Conservation (phyloP, 2,797 vertebrate species). For the Tachyglossus aculeatus region DNA sequence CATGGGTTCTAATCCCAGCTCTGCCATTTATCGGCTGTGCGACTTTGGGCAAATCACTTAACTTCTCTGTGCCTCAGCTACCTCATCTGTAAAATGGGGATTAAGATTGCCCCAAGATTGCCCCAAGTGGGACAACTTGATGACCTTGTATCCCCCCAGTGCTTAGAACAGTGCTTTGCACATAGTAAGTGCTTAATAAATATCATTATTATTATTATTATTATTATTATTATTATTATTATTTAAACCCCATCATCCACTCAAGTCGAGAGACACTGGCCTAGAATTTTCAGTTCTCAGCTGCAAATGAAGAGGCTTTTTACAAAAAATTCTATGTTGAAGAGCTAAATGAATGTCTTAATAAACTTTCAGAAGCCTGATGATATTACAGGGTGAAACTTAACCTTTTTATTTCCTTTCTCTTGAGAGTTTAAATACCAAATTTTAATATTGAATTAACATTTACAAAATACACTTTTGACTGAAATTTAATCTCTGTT, state of each 20-base stretch:
- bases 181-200: background rate
- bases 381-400: conserved; percentile 42
- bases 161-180: background rate
- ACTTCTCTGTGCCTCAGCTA: too few species aligned
- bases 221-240: background rate
- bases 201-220: background rate
- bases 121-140: too few species aligned
- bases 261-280: background rate
- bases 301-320: too few species aligned
- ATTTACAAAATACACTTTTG: conserved; percentile 50
- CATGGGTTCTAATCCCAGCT: too few species aligned
- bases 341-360: conserved; percentile 29
- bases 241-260: background rate
- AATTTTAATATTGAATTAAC: conserved; percentile 56
- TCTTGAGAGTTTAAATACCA: conserved; percentile 33
- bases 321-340: conserved; percentile 22
- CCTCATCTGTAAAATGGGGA: background rate
- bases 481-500: too few species aligned
- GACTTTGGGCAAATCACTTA: too few species aligned
- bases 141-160: too few species aligned
- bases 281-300: background rate
- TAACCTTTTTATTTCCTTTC: conserved; percentile 37
- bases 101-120: background rate
- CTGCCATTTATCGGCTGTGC: too few species aligned
- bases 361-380: conserved; percentile 27